Evolutionary conservation across 1,140 invertebrate species (phyloP).

Genomic region (Camponotus pennsylvanicus): DNA sequence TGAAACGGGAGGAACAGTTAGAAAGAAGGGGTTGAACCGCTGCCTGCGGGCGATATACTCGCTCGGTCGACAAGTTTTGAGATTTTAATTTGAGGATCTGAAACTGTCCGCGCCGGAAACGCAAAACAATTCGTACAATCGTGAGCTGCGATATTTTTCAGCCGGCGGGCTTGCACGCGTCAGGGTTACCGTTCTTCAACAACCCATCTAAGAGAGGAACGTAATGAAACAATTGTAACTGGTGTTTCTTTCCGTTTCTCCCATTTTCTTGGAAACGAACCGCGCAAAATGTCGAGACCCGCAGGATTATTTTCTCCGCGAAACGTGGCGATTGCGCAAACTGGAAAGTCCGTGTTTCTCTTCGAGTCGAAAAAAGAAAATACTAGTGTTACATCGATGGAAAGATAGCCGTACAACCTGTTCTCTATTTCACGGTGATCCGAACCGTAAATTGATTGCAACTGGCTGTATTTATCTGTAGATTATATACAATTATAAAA

Average conservation of each 20-base stretch:
- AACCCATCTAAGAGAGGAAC: not conserved
- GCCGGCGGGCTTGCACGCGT: constrained; percentile 49
- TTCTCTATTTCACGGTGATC: constrained; percentile 22
- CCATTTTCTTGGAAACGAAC: not conserved
- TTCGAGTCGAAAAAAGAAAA: constrained; percentile 28
- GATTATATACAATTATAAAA: not conserved
- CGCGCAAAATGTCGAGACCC: constrained; percentile 13
- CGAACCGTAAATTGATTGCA: constrained; percentile 37
- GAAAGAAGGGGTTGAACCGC: too few species aligned
- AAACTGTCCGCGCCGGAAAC: constrained; percentile 11
- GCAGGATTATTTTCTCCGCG: constrained; percentile 49
- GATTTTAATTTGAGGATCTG: constrained; percentile 46
- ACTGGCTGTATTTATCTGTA: constrained; percentile 16
- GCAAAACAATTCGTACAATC: constrained; percentile 28
- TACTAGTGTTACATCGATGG: not conserved
- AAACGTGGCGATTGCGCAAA: constrained; percentile 8
- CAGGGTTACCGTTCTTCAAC: constrained; percentile 29
- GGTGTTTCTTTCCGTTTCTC: not conserved
- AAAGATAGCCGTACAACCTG: too few species aligned
- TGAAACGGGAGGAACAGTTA: constrained; percentile 49
- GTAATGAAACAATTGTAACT: constrained; percentile 54
- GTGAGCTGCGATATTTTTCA: constrained; percentile 29
- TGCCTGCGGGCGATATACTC: not conserved
- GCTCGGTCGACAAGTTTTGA: constrained; percentile 33
- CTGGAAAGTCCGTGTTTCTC: constrained; percentile 14